Percentiles rank a stretch among this genome's conserved stretches.
These are phyloP conservation scores for Craterocephalus amniculus DNA, from an alignment of 2,797 vertebrate species.

Conservation along the genomic window DNA sequence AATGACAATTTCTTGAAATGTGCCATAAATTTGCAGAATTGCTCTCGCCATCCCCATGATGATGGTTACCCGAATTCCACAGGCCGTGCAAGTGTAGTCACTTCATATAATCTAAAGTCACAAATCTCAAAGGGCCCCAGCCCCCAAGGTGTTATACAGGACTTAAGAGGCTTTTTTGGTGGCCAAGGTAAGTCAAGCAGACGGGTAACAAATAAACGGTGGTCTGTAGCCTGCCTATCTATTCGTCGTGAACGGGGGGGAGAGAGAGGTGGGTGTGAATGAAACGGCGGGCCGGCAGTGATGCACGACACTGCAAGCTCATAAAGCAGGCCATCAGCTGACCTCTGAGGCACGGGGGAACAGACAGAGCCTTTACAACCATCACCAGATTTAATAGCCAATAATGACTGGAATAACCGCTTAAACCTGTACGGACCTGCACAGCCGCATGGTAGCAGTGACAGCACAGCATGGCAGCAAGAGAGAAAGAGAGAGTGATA, in stretches of 20 bases:
- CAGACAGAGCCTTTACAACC: constrained; percentile 87
- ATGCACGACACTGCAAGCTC: constrained; percentile 90
- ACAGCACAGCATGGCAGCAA: constrained; percentile 57
- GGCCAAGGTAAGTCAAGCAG: constrained; percentile 65
- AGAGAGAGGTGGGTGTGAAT: constrained; percentile 57
- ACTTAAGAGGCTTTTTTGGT: constrained; percentile 85
- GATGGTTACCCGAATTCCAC: constrained; percentile 88
- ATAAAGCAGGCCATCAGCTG: constrained; percentile 90
- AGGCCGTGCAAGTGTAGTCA: constrained; percentile 87
- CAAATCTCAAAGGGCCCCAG: constrained; percentile 88
- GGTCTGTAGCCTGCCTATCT: constrained; percentile 84
- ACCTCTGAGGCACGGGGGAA: constrained; percentile 86
- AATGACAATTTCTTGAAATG: constrained; percentile 94
- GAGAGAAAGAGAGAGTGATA: constrained; percentile 54
- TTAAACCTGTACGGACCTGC: constrained; percentile 84
- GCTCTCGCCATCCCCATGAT: constrained; percentile 87
- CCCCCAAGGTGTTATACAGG: constrained; percentile 85
- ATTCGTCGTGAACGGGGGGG: constrained; percentile 60
- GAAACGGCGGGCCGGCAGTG: constrained; percentile 80
- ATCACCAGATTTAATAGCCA: constrained; percentile 89
- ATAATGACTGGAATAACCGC: constrained; percentile 87
- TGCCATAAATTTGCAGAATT: constrained; percentile 94
- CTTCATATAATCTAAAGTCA: constrained; percentile 92
- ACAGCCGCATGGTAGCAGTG: constrained; percentile 65
- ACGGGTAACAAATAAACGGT: constrained; percentile 90